Evolutionary conservation across 2,797 vertebrate species (phyloP).

Genomic region (Pangasius macronema): DNA sequence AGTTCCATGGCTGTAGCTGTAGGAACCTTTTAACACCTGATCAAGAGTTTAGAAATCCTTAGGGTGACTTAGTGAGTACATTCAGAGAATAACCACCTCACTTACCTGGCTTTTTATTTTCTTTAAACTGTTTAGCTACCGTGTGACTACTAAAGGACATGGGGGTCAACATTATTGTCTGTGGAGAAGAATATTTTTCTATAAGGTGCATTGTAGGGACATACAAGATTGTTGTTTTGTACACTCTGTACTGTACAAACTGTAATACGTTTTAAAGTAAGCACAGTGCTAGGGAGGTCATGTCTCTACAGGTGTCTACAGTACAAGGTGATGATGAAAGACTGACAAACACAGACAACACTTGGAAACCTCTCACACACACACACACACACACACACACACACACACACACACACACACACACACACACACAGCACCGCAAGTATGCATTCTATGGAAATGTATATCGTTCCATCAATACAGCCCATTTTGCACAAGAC

Average conservation of each 20-base stretch:
- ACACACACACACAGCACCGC: not conserved
- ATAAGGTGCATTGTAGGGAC: not conserved
- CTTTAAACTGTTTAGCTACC: not conserved
- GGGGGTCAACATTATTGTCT: not conserved
- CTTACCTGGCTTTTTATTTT: not conserved
- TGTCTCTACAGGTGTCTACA: not conserved
- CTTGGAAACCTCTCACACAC: not conserved
- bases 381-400: not conserved
- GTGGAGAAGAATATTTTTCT: not conserved
- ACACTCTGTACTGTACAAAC: not conserved
- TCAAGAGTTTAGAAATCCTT: not conserved
- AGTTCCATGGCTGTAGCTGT: not conserved
- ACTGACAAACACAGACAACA: constrained; percentile 13
- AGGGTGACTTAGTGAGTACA: too few species aligned
- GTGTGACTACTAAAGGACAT: not conserved
- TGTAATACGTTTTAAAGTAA: not conserved
- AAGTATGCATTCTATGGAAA: constrained; percentile 9
- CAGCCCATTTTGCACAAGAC: constrained; percentile 7
- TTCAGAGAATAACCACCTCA: not conserved
- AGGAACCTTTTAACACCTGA: not conserved
- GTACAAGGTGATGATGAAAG: not conserved
- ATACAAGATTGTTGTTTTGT: too few species aligned
- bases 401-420: too few species aligned
- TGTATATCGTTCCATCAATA: constrained; percentile 38
- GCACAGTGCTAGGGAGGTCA: not conserved